Conservation (phyloP, 2,888 invertebrate genomes). For the Rhynchonema sp. region DNA sequence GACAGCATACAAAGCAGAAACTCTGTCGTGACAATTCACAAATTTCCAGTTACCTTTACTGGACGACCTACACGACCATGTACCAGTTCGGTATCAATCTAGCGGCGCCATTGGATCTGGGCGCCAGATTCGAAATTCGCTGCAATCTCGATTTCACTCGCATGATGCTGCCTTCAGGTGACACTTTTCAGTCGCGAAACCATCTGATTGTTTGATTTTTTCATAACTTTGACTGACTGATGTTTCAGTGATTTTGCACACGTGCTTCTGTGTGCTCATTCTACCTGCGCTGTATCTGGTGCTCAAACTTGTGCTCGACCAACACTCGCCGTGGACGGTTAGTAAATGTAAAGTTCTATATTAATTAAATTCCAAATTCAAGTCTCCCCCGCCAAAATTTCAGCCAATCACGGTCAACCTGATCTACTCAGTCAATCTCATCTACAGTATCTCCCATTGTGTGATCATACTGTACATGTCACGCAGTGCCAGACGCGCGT, state of each 20-base stretch:
- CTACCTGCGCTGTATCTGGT: not conserved
- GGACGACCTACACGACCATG: not conserved
- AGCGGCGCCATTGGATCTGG: not conserved
- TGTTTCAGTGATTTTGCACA: too few relatives aligned
- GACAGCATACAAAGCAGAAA: too few relatives aligned
- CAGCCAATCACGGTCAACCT: not conserved
- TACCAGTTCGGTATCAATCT: not conserved
- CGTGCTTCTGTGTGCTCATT: not conserved
- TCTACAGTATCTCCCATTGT: not conserved
- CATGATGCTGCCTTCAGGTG: not conserved
- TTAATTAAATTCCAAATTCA: too few relatives aligned
- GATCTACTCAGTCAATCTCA: not conserved
- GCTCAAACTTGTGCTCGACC: not conserved
- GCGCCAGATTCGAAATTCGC: not conserved
- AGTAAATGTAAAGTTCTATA: too few relatives aligned
- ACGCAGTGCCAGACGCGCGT: not conserved
- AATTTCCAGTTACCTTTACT: too few relatives aligned
- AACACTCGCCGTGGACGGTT: too few relatives aligned
- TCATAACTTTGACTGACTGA: too few relatives aligned
- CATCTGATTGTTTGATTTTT: too few relatives aligned
- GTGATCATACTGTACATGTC: not conserved
- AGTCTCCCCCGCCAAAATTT: too few relatives aligned
- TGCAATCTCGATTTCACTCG: not conserved
- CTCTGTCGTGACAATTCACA: too few relatives aligned
- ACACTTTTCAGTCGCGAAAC: too few relatives aligned